Evolutionary conservation across 2,888 invertebrate genomes (phyloP), one percentile per base, ranked within the genome.

Genomic region (Hecatera dysodea): DNA sequence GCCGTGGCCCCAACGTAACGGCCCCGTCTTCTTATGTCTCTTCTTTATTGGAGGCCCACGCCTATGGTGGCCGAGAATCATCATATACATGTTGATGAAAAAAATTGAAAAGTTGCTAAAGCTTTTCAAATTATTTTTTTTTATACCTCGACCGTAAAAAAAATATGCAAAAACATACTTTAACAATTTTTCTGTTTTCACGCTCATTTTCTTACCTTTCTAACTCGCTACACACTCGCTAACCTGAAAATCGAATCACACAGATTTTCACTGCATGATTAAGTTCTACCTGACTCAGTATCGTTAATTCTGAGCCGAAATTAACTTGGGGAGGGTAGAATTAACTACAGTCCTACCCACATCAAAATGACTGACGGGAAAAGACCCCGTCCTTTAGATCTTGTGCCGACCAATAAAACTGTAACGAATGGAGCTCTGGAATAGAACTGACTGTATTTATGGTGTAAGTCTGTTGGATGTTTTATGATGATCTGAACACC

Each of bases 281-380:
- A 67, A 63, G 46, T 44, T 63, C 42, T 59, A 76, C 80, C 72
- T 80, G 68, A 19, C 39, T 42, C 42, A 8, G 64, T 61, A 57
- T 55, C 68, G 44, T 75, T 72, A 67, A 72, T 72, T 72, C 57
- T 33, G 60, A 48, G 46, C 65, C 56, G 29, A 67, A 80, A 80
- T 82, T 70, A 82, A 74, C 67, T 66, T 29, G 24, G 57, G 24
- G 46, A 63, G 65, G 78, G 62, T 65, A 67, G 67, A 80, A 67
- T 70, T 75, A 72, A 78, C 65, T 75, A 53, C 53, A 64, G 50
- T 33, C 44, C 59, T 19, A 82, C 82, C 82, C 82, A 36, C 22
- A 39, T 82, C 82, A 82, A 66, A 76, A 57, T 81, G 76, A 82
- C 27, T 70, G 80, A 81, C 71, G 63, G 80, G 46, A 29, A n/a